Percentiles rank a stretch among this genome's conserved stretches.
Conservation (phyloP, 2,888 invertebrate species). For the Melanotus villosus region DNA sequence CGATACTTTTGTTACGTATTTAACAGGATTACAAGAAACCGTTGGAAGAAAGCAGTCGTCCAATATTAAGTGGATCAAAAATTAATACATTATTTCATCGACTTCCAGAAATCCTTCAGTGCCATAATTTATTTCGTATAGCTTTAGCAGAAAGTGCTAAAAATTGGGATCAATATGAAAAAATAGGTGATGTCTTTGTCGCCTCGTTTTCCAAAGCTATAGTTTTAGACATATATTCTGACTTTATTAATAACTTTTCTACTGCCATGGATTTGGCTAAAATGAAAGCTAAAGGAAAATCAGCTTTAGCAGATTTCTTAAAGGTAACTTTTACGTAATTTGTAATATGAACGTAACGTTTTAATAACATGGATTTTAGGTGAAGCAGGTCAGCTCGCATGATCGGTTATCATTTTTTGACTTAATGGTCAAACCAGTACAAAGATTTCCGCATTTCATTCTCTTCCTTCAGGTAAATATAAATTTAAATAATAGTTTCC, state of each 20-base stretch:
- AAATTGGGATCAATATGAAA: slow-evolving; percentile 95
- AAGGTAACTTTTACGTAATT: slow-evolving; percentile 69
- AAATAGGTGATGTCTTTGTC: slow-evolving; percentile 94
- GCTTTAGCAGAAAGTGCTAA: slow-evolving; percentile 92
- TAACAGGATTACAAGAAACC: slow-evolving; percentile 93
- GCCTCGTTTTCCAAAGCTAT: slow-evolving; percentile 95
- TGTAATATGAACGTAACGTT: not conserved
- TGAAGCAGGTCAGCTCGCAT: slow-evolving; percentile 92
- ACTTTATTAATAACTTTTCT: slow-evolving; percentile 97
- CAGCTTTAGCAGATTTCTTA: slow-evolving; percentile 92
- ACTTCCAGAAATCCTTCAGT: slow-evolving; percentile 93
- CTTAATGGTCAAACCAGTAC: slow-evolving; percentile 95
- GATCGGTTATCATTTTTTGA: slow-evolving; percentile 95
- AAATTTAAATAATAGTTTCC: too few species aligned
- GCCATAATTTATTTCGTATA: slow-evolving; percentile 94
- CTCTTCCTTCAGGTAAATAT: slow-evolving; percentile 90
- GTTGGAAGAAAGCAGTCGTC: slow-evolving; percentile 88
- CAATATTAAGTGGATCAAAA: slow-evolving; percentile 87
- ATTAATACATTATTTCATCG: slow-evolving; percentile 90
- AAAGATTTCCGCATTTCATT: slow-evolving; percentile 97
- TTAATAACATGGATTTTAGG: slow-evolving; percentile 70
- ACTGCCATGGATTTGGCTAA: slow-evolving; percentile 96
- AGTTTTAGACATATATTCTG: slow-evolving; percentile 94
- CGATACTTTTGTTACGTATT: too few species aligned
- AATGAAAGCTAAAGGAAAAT: slow-evolving; percentile 92